phyloP scores from a whole-genome alignment of 2,888 invertebrate species.

The Neoascia interrupta region DNA sequence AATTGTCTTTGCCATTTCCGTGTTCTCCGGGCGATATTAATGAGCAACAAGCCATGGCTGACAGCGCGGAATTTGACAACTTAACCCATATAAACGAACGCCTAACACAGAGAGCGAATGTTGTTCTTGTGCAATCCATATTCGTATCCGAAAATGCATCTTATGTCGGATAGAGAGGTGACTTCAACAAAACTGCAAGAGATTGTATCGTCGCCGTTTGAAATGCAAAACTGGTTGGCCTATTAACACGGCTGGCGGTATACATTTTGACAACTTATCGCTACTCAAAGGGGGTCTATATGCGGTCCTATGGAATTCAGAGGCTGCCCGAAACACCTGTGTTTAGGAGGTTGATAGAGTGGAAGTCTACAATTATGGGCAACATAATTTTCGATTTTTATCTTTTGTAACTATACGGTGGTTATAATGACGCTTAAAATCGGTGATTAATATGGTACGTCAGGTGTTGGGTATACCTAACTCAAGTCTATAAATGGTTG shows the following conservation, averaged over 20 bases:
- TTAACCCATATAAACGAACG: slow-evolving; percentile 52
- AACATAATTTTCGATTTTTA: slow-evolving; percentile 64
- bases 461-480: too few relatives aligned
- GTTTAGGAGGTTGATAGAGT: slow-evolving; percentile 51
- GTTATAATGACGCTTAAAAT: slow-evolving; percentile 35
- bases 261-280: slow-evolving; percentile 63
- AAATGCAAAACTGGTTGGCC: slow-evolving; percentile 53
- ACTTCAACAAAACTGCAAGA: slow-evolving; percentile 15
- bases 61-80: slow-evolving; percentile 68
- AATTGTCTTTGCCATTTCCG: slow-evolving; percentile 64
- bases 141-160: slow-evolving; percentile 50
- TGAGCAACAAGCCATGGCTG: slow-evolving; percentile 59
- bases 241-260: slow-evolving; percentile 35
- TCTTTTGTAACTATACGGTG: slow-evolving; percentile 38
- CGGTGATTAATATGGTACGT: slow-evolving; percentile 59
- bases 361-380: slow-evolving; percentile 65
- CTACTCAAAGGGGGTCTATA: neutral
- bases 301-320: slow-evolving; percentile 50
- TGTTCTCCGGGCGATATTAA: slow-evolving; percentile 62
- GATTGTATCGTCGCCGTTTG: slow-evolving; percentile 15
- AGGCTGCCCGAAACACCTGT: slow-evolving; percentile 63
- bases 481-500: too few relatives aligned
- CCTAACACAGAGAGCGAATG: neutral
- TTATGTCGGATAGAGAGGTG: slow-evolving; percentile 27
- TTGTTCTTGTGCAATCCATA: slow-evolving; percentile 36